phyloP scores from a whole-genome alignment of 1,140 invertebrate species.

The Lordiphosa collinella region DNA sequence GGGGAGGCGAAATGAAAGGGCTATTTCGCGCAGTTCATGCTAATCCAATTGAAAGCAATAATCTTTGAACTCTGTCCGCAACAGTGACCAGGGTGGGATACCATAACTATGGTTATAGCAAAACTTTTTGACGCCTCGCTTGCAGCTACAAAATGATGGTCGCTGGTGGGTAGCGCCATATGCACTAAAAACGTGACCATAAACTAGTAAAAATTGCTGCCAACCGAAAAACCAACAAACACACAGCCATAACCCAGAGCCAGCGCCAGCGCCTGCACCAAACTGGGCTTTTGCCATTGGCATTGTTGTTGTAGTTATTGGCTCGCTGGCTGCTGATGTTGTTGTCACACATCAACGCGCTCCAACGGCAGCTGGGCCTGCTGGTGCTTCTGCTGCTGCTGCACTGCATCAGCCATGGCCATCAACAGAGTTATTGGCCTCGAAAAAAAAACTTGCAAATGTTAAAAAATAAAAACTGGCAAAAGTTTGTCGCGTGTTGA shows the following conservation, averaged over 20 bases:
- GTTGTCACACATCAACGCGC: conserved; percentile 71
- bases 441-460: conserved; percentile 68
- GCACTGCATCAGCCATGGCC: conserved; percentile 60
- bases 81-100: conserved; percentile 1
- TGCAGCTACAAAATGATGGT: background rate
- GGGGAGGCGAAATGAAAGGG: too few relatives aligned
- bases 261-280: background rate
- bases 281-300: conserved; percentile 65
- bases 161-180: conserved; percentile 23
- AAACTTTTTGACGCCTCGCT: conserved; percentile 48
- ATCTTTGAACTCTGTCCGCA: conserved; percentile 44
- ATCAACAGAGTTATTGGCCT: conserved; percentile 72
- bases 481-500: conserved; percentile 62
- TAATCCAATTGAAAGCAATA: conserved; percentile 50
- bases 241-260: too few relatives aligned
- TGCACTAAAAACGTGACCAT: conserved; percentile 62
- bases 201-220: conserved; percentile 59
- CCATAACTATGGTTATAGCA: conserved; percentile 9
- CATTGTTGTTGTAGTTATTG: conserved; percentile 19
- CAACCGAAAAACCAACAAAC: conserved; percentile 11
- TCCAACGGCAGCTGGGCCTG: conserved; percentile 40
- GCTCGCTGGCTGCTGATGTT: conserved; percentile 58
- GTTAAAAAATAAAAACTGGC: conserved; percentile 59
- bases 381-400: conserved; percentile 13
- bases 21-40: conserved; percentile 8